Percentiles rank a stretch among this genome's conserved stretches.
Conservation (phyloP, 2,113 vertebrate species). For the Burhinus bistriatus region DNA sequence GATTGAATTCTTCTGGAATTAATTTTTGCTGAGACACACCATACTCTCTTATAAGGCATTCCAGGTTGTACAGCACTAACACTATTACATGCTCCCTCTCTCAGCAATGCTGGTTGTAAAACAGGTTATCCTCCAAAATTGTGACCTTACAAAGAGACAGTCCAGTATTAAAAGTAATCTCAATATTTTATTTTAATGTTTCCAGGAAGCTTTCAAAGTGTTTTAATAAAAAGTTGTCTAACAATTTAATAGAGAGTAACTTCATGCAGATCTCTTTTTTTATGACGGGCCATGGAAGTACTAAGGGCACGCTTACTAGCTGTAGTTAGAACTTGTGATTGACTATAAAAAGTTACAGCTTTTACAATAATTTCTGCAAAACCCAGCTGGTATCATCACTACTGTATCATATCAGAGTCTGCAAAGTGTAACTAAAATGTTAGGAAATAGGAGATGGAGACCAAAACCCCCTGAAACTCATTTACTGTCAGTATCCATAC, state of each 20-base stretch:
- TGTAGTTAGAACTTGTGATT: neutral
- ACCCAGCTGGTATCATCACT: neutral
- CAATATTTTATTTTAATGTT: slow-evolving; percentile 43
- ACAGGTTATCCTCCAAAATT: slow-evolving; percentile 16
- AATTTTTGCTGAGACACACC: slow-evolving; percentile 34
- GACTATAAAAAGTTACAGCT: neutral
- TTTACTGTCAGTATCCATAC: neutral
- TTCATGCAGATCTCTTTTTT: neutral
- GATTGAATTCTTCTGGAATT: slow-evolving; percentile 70
- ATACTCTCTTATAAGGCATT: neutral
- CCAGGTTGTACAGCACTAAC: slow-evolving; percentile 12
- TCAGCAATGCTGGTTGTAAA: slow-evolving; percentile 12
- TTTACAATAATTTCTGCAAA: slow-evolving; percentile 16
- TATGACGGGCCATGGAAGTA: neutral
- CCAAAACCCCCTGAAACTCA: neutral
- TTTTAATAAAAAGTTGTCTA: slow-evolving; percentile 12
- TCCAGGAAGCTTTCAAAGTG: slow-evolving; percentile 38
- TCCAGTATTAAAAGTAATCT: slow-evolving; percentile 8
- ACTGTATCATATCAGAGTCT: neutral
- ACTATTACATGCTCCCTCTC: neutral
- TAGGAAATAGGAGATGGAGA: neutral
- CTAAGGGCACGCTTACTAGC: neutral
- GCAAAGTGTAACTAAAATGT: neutral
- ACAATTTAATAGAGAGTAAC: slow-evolving; percentile 24
- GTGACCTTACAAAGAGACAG: neutral